Evolutionary conservation across 2,113 vertebrate species (phyloP).

Genomic region (Oncorhynchus clarkii): DNA sequence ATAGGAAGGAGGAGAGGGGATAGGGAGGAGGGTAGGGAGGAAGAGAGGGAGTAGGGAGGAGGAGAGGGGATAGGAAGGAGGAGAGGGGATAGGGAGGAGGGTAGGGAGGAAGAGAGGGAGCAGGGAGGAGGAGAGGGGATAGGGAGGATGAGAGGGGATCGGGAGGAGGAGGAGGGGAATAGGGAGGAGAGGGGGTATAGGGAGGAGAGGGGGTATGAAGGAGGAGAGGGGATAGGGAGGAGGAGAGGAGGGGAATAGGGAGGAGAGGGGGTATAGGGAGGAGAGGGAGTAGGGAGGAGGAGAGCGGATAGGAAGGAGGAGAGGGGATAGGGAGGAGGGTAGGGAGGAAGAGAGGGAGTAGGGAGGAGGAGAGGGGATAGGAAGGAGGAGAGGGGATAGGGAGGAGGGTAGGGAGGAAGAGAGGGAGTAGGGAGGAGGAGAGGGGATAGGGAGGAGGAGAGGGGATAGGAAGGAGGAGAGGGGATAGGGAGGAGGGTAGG

Average conservation of each 20-base stretch:
- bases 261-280: constrained; percentile 19
- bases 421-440: background rate
- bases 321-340: constrained; percentile 8
- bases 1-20: background rate
- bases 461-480: constrained; percentile 31
- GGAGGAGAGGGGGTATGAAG: background rate
- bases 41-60: constrained; percentile 55
- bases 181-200: background rate
- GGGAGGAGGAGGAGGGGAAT: background rate
- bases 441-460: constrained; percentile 38
- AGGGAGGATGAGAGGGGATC: constrained; percentile 28
- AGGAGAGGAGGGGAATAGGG: background rate
- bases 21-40: constrained; percentile 32
- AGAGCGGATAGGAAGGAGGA: constrained; percentile 38
- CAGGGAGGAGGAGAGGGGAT: constrained; percentile 41
- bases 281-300: constrained; percentile 23
- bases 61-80: constrained; percentile 32
- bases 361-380: constrained; percentile 4
- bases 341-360: too few relatives aligned
- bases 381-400: background rate
- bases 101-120: constrained; percentile 38
- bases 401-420: constrained; percentile 2
- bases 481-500: too few relatives aligned
- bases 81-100: constrained; percentile 37
- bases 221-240: background rate